phyloP scores from a whole-genome alignment of 2,797 vertebrate genomes.

The Sebastes diploproa region DNA sequence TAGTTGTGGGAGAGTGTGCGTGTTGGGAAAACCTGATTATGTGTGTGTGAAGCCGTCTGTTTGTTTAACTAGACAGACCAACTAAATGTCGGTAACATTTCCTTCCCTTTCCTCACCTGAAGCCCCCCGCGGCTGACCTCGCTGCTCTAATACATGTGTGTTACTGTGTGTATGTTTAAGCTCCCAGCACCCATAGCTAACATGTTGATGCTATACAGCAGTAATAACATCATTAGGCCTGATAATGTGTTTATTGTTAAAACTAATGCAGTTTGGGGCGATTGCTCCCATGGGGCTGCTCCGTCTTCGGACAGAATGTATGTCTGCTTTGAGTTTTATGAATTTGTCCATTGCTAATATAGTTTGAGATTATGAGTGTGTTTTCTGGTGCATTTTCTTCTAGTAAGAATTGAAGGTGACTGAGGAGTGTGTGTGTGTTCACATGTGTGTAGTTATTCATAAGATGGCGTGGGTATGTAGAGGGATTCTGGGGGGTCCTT shows the following conservation, averaged over 20 bases:
- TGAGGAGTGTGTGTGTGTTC: constrained; percentile 10
- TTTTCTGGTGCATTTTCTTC: neutral
- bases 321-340: constrained; percentile 11
- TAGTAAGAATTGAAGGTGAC: neutral
- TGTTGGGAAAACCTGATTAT: neutral
- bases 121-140: constrained; percentile 35
- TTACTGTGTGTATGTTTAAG: constrained; percentile 40
- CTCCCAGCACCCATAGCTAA: constrained; percentile 43
- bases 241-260: constrained; percentile 78
- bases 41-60: neutral
- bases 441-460: constrained; percentile 30
- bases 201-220: constrained; percentile 44
- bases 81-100: constrained; percentile 26
- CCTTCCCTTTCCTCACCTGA: constrained; percentile 37
- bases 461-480: constrained; percentile 15
- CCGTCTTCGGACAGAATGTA: constrained; percentile 2
- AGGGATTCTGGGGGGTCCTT: constrained; percentile 60
- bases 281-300: constrained; percentile 20
- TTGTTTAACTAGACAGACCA: constrained; percentile 9
- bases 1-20: neutral
- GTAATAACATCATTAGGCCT: constrained; percentile 68
- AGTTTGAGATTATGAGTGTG: neutral
- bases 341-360: constrained; percentile 21
- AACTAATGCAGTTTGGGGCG: constrained; percentile 52
- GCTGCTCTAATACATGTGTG: constrained; percentile 37